phyloP scores from a whole-genome alignment of 2,888 invertebrate species.

The Agelastica alni region DNA sequence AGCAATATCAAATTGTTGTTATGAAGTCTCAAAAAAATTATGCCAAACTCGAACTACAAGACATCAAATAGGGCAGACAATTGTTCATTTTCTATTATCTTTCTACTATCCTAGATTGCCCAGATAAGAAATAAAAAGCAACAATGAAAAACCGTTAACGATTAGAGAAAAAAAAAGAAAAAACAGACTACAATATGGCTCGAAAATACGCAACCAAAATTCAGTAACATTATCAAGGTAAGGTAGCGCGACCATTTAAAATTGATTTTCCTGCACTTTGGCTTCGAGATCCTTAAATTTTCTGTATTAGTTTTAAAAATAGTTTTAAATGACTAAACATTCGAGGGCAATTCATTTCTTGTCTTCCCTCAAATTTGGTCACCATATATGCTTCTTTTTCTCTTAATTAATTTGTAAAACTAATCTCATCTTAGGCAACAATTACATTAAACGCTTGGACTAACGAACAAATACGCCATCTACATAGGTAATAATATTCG shows the following conservation, averaged over 20 bases:
- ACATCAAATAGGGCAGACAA: conserved; percentile 18
- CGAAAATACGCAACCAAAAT: conserved; percentile 29
- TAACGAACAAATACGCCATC: conserved; percentile 45
- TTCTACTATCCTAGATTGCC: conserved; percentile 25
- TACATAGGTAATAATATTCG: conserved; percentile 21
- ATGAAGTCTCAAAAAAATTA: too few species aligned
- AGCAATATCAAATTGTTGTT: too few species aligned
- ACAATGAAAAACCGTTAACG: conserved; percentile 13
- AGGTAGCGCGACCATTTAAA: conserved; percentile 46
- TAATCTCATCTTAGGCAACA: conserved; percentile 44
- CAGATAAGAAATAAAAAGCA: conserved; percentile 19
- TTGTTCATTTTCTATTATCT: conserved; percentile 11
- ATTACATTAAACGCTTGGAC: conserved; percentile 38
- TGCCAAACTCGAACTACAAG: conserved; percentile 11
- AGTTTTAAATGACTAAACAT: conserved; percentile 9
- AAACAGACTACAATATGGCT: conserved; percentile 33
- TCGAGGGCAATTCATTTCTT: conserved; percentile 3
- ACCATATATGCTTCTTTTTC: conserved; percentile 8
- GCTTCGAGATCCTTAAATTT: conserved; percentile 40
- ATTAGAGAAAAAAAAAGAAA: conserved; percentile 24
- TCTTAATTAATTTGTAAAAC: conserved; percentile 23
- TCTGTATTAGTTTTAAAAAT: conserved; percentile 29
- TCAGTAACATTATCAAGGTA: conserved; percentile 42
- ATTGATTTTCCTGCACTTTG: conserved; percentile 42
- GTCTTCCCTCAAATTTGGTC: conserved; percentile 12